phyloP scores from a whole-genome alignment of 2,113 vertebrate genomes.

The Ceratotherium simum region DNA sequence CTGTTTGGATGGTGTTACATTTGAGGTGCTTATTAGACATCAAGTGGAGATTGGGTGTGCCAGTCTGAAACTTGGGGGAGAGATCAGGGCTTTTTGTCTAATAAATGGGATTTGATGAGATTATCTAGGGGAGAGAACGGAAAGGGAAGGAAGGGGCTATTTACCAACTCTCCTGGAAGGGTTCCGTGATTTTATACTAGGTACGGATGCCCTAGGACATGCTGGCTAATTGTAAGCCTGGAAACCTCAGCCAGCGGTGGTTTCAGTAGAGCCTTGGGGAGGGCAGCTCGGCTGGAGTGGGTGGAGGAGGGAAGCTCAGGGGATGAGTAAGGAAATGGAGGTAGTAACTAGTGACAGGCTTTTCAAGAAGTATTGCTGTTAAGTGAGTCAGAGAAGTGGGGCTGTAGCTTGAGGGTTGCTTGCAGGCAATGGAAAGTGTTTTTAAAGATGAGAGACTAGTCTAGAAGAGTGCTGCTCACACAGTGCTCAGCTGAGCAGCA shows the following conservation, averaged over 20 bases:
- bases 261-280: background rate
- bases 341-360: background rate
- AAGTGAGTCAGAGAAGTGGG: background rate
- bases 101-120: background rate
- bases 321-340: background rate
- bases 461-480: background rate
- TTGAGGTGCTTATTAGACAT: background rate
- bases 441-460: background rate
- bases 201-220: background rate
- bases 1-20: background rate
- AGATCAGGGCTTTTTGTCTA: background rate
- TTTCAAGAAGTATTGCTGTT: background rate
- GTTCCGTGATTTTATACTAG: background rate
- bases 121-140: background rate
- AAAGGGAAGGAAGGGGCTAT: background rate
- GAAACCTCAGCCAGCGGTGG: background rate
- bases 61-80: background rate
- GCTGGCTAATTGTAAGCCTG: background rate
- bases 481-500: too few species aligned
- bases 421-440: background rate
- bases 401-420: background rate
- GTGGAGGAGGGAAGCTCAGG: background rate
- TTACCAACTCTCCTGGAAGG: background rate
- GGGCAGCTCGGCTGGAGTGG: background rate
- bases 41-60: background rate